These are phyloP conservation scores for Nephrotoma guestfalica DNA, from an alignment of 2,888 invertebrate species.

Conservation along the genomic window DNA sequence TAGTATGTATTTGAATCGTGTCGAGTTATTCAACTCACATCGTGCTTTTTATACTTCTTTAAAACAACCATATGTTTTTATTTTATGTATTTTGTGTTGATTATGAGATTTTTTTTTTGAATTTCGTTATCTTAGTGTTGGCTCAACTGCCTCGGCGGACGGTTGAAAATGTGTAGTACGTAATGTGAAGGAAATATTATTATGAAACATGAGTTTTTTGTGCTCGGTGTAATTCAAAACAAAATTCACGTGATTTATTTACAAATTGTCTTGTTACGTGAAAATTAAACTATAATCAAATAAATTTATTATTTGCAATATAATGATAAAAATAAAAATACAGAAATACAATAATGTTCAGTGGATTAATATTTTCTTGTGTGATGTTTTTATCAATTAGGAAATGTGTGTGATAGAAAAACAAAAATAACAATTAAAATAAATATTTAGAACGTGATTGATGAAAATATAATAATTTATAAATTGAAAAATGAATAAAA, in stretches of 20 bases:
- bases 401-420: not conserved
- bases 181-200: not conserved
- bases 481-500: not conserved
- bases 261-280: not conserved
- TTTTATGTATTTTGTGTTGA: not conserved
- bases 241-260: not conserved
- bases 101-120: not conserved
- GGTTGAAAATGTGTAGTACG: not conserved
- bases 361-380: not conserved
- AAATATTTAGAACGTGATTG: not conserved
- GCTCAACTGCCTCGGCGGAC: slow-evolving; percentile 11
- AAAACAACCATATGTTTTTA: not conserved
- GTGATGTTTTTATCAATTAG: not conserved
- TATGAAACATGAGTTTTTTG: not conserved
- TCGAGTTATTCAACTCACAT: not conserved
- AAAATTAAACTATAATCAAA: not conserved
- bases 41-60: not conserved
- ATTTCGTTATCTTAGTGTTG: slow-evolving; percentile 10
- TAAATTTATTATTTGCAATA: not conserved
- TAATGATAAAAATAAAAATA: not conserved
- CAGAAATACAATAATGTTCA: not conserved
- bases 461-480: not conserved
- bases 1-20: not conserved
- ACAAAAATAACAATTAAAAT: not conserved
- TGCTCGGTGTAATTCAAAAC: not conserved